A percentile compares a stretch with the other conserved stretches of the same genome.
phyloP scores from a whole-genome alignment of 2,888 invertebrate species.

The Dryobotodes eremita region DNA sequence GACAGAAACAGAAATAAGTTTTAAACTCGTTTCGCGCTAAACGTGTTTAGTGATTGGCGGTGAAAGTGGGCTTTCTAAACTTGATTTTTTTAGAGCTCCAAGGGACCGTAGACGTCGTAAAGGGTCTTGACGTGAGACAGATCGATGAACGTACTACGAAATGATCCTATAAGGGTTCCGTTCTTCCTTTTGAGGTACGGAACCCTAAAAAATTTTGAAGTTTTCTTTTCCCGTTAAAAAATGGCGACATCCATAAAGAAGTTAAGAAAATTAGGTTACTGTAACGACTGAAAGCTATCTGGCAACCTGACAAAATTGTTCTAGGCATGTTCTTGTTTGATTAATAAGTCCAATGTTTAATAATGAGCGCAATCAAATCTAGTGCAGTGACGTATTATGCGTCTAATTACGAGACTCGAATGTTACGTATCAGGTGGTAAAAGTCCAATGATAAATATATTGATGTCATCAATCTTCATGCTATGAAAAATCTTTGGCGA shows the following conservation, averaged over 20 bases:
- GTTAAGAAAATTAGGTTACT: conserved; percentile 41
- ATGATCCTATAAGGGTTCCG: too few relatives aligned
- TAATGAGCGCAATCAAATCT: conserved; percentile 25
- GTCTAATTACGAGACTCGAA: conserved; percentile 3
- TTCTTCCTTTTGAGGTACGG: background rate
- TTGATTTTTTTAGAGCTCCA: background rate
- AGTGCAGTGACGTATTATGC: conserved; percentile 30
- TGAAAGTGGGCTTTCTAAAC: too few relatives aligned
- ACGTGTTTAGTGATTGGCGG: too few relatives aligned
- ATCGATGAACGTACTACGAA: background rate
- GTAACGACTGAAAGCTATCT: conserved; percentile 35
- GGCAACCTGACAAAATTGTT: conserved; percentile 47
- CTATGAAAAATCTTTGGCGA: background rate
- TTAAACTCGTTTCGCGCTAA: too few relatives aligned
- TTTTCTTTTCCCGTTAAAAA: conserved; percentile 33
- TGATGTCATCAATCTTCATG: conserved; percentile 19
- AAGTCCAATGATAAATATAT: conserved; percentile 28
- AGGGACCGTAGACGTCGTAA: background rate
- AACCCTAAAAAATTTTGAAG: background rate
- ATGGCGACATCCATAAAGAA: conserved; percentile 15
- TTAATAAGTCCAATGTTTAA: conserved; percentile 47
- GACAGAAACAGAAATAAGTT: too few relatives aligned
- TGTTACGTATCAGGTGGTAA: background rate
- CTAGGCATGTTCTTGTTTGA: conserved; percentile 41
- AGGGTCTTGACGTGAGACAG: background rate